Base-by-base conservation (phyloP, 2,797 vertebrate species). In the Myotis myotis region DNA sequence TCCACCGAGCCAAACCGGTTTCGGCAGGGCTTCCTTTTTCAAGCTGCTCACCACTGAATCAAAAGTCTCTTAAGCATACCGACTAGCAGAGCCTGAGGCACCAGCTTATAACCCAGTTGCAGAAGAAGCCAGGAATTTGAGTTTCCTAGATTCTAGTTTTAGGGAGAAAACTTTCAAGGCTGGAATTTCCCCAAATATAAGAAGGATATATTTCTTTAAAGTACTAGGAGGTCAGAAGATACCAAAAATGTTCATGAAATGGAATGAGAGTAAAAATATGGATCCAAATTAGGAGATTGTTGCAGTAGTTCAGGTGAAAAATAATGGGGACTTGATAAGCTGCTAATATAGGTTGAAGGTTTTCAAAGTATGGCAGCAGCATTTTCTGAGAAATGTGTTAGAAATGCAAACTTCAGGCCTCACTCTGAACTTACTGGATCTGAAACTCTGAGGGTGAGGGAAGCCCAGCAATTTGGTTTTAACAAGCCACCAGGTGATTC, bases 71-170 rank as follows among this genome's bases (percentile, higher is more conserved):
- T n/a, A 80, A 7, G 30, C 23, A 22, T 5, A 25, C 38, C 28
- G 9, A 12, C 6, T 25, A 25, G 22, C 71, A 49, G 38, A 66
- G 49, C 33, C 70, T 89, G 5, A 5, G 15, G 75, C 86, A 36
- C 55, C 44, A 53, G 30, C 25, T 60, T 36, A 30, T 2, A 66
- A 33, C 17, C 57, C 17, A 9, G 8, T 49, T 76, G 6, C 51
- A 81, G 86, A 94, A n/a, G 19, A 75, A 94, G n/a, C 8, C 79
- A 55, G 74, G 49, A 38, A 70, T 76, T 70, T 70, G 49, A 44
- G 30, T 84, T 89, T 87, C 87, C 78, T 90, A 78, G 8, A 0
- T 85, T 94, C 49, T 87, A 66, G 79, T 25, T 80, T 89, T 23
- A 64, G 38, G 12, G 2, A 94, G 7, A 33, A 91, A 75, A 44